These are phyloP conservation scores for Drosophila leonis DNA, from an alignment of 2,888 invertebrate genomes.

Conservation along the genomic window DNA sequence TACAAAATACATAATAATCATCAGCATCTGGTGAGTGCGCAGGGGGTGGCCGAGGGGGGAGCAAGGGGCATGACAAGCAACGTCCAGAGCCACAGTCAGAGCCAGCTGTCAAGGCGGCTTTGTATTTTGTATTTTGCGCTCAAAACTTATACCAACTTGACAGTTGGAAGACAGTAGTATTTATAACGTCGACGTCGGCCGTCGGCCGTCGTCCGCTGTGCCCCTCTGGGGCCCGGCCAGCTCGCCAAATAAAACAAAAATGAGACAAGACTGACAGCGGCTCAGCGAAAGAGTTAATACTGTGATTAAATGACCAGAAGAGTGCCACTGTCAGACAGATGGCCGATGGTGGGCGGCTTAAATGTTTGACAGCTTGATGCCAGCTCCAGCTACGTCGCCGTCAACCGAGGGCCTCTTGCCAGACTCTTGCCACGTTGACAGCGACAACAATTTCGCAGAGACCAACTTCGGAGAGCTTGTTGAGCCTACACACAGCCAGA, in stretches of 20 bases:
- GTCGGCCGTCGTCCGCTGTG: neutral
- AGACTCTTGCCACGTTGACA: slow-evolving; percentile 4
- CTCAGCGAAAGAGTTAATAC: slow-evolving; percentile 83
- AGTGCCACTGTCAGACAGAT: slow-evolving; percentile 74
- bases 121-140: slow-evolving; percentile 75
- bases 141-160: slow-evolving; percentile 78
- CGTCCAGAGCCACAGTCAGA: slow-evolving; percentile 26
- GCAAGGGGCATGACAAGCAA: slow-evolving; percentile 22
- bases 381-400: slow-evolving; percentile 21
- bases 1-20: slow-evolving; percentile 75
- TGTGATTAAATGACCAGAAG: slow-evolving; percentile 79
- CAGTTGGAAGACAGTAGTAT: slow-evolving; percentile 80
- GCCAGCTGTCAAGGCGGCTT: slow-evolving; percentile 75
- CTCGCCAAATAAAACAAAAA: slow-evolving; percentile 36
- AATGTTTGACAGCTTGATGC: slow-evolving; percentile 62
- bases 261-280: slow-evolving; percentile 82
- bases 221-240: slow-evolving; percentile 5
- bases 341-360: slow-evolving; percentile 63
- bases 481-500: slow-evolving; percentile 25
- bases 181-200: slow-evolving; percentile 63
- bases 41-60: neutral
- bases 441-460: slow-evolving; percentile 21
- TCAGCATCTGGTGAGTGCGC: slow-evolving; percentile 39
- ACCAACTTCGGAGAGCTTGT: slow-evolving; percentile 33
- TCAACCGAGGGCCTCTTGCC: neutral